These are phyloP conservation scores for Dromas ardeola DNA, from an alignment of 2,113 vertebrate genomes.

Conservation along the genomic window DNA sequence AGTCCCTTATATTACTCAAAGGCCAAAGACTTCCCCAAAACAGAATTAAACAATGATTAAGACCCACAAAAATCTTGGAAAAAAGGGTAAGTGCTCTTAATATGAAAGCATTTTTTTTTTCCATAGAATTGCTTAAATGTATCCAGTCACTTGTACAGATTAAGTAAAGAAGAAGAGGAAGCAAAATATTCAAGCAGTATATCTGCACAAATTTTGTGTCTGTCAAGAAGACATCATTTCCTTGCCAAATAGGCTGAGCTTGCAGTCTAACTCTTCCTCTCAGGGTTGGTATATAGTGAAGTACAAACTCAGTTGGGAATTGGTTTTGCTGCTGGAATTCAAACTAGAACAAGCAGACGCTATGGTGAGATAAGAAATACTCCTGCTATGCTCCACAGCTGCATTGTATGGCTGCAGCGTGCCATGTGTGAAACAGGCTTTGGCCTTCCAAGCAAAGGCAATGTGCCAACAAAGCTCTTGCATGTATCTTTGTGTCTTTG, in stretches of 20 bases:
- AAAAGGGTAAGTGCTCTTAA: not conserved
- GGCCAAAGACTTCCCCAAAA: not conserved
- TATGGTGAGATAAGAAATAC: conserved; percentile 30
- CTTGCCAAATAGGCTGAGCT: conserved; percentile 45
- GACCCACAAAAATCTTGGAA: not conserved
- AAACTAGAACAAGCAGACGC: conserved; percentile 55
- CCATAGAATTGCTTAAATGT: not conserved
- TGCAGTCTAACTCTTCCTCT: not conserved
- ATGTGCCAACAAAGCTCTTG: conserved; percentile 39
- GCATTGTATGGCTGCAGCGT: not conserved
- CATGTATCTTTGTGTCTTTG: conserved; percentile 21
- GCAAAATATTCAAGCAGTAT: not conserved
- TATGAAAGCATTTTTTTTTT: not conserved
- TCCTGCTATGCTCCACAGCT: conserved; percentile 38
- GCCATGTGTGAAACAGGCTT: conserved; percentile 28
- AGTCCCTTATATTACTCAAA: not conserved
- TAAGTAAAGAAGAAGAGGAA: not conserved
- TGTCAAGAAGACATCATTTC: not conserved
- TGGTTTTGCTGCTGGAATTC: conserved; percentile 57
- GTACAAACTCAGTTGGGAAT: conserved; percentile 13
- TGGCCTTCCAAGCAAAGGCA: conserved; percentile 40
- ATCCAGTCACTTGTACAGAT: not conserved
- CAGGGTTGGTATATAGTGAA: conserved; percentile 11
- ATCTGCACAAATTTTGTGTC: not conserved
- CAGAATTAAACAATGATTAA: not conserved